Percentiles rank a stretch among this genome's conserved stretches.
Conservation (phyloP, 2,888 invertebrate genomes). For the Oscheius sp. region DNA sequence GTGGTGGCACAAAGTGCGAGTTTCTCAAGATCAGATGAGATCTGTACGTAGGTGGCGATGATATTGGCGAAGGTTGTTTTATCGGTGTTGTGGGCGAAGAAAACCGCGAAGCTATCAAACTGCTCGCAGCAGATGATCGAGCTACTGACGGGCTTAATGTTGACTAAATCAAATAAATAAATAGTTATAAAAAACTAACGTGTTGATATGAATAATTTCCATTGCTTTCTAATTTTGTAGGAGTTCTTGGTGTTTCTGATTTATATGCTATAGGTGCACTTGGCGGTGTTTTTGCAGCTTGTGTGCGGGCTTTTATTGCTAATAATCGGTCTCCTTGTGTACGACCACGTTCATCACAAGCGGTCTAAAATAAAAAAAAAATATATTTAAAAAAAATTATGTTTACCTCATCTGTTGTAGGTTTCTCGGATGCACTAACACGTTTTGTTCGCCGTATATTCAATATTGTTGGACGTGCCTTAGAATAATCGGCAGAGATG, state of each 20-base stretch:
- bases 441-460: constrained; percentile 16
- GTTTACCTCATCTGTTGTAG: constrained; percentile 4
- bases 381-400: background rate
- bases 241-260: constrained; percentile 8
- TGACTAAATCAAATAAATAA: constrained; percentile 8
- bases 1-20: constrained; percentile 20
- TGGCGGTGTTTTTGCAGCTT: constrained; percentile 36
- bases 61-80: constrained; percentile 41
- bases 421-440: background rate
- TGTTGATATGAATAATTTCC: background rate
- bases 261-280: constrained; percentile 16
- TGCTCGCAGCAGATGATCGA: constrained; percentile 14
- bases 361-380: constrained; percentile 50
- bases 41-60: constrained; percentile 22
- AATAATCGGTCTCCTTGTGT: constrained; percentile 70
- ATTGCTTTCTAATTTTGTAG: constrained; percentile 17
- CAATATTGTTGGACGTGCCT: constrained; percentile 44
- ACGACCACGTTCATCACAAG: constrained; percentile 63
- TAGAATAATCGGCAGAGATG: background rate
- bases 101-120: constrained; percentile 40
- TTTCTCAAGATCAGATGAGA: constrained; percentile 21
- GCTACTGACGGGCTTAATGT: constrained; percentile 5
- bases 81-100: constrained; percentile 70
- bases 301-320: constrained; percentile 62
- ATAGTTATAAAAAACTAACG: background rate